Conservation (phyloP, 2,113 vertebrate species). For the Columba livia region DNA sequence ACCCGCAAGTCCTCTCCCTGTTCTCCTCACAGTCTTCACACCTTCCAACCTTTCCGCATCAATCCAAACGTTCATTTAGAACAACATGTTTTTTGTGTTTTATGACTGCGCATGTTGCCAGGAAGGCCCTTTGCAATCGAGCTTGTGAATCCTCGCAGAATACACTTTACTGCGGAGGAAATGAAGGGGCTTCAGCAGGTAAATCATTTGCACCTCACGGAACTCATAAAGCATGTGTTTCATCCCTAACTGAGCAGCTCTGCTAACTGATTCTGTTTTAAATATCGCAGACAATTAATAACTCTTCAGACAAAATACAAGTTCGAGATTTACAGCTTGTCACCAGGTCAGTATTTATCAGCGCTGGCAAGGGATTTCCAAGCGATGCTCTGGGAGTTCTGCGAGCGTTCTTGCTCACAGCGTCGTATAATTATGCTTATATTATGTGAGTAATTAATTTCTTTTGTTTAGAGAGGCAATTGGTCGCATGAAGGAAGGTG, state of each 20-base stretch:
- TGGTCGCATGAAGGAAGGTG: conserved; percentile 94
- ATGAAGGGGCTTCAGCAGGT: conserved; percentile 93
- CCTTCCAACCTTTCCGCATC: conserved; percentile 50
- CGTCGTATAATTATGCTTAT: background rate
- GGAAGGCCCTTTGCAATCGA: conserved; percentile 97
- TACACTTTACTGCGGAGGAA: conserved; percentile 76
- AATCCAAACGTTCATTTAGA: conserved; percentile 50
- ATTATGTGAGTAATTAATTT: conserved; percentile 32
- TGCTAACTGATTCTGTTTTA: conserved; percentile 43
- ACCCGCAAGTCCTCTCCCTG: conserved; percentile 23
- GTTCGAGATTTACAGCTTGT: conserved; percentile 96
- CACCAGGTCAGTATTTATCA: conserved; percentile 80
- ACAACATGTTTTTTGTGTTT: conserved; percentile 65
- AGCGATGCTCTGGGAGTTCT: background rate
- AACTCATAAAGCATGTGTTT: background rate
- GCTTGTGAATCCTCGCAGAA: conserved; percentile 90
- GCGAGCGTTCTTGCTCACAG: background rate
- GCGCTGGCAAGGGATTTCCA: background rate
- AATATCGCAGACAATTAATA: conserved; percentile 85
- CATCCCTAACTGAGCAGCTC: background rate
- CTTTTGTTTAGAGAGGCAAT: conserved; percentile 87
- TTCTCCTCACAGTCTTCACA: conserved; percentile 56
- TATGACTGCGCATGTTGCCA: conserved; percentile 67
- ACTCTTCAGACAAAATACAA: conserved; percentile 90
- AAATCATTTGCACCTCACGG: conserved; percentile 26